A percentile compares a stretch with the other conserved stretches of the same genome.
Evolutionary conservation across 2,888 invertebrate genomes (phyloP).

Genomic region (Athetis lepigone): DNA sequence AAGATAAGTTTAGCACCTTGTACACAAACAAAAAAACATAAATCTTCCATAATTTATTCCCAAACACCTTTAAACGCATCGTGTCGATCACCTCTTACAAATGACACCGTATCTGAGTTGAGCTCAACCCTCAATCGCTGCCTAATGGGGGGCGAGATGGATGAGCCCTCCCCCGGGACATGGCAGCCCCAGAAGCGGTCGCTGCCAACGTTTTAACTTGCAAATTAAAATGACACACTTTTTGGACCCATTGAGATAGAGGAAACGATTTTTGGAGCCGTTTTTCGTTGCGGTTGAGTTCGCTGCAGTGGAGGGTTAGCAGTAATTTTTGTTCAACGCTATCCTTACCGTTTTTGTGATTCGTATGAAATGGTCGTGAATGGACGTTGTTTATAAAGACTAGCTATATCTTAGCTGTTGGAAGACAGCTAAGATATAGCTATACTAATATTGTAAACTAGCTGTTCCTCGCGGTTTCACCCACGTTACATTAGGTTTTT

Average conservation of each 20-base stretch:
- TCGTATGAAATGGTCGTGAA: no score
- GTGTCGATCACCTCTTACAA: slow-evolving; percentile 50
- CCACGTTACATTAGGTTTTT: no score
- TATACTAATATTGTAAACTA: no score
- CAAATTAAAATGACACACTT: slow-evolving; percentile 60
- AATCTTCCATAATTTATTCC: neutral
- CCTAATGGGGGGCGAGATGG: slow-evolving; percentile 60
- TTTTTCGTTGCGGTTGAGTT: neutral
- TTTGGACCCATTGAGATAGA: slow-evolving; percentile 22
- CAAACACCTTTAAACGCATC: slow-evolving; percentile 15
- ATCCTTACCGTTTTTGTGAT: no score
- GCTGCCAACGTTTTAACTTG: slow-evolving; percentile 54
- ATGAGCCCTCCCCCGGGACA: slow-evolving; percentile 50
- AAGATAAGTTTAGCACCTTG: neutral
- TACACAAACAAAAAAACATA: neutral
- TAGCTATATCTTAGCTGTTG: no score
- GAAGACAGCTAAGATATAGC: no score
- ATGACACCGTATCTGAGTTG: slow-evolving; percentile 47
- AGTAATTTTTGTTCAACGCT: neutral
- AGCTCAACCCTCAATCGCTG: slow-evolving; percentile 50
- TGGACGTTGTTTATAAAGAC: no score
- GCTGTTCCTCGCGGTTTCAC: no score
- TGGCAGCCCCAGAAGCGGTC: slow-evolving; percentile 37
- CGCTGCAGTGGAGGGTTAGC: neutral
- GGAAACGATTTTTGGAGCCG: neutral